Evolutionary conservation across 2,113 vertebrate species (phyloP), one percentile per base, ranked within the genome.

Genomic region (Rafetus swinhoei): DNA sequence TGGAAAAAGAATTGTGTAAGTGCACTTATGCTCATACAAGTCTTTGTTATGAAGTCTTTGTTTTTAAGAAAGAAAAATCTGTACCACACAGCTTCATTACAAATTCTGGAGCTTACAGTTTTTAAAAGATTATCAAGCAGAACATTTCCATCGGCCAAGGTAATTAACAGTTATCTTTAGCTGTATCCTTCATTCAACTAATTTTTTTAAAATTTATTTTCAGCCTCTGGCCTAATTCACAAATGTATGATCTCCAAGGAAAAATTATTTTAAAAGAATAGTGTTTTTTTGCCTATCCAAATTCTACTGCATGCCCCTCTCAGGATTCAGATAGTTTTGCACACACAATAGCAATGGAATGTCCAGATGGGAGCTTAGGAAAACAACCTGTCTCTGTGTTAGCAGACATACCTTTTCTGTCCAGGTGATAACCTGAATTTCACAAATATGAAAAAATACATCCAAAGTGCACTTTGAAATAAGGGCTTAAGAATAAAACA

Each of bases 61-160:
- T 97, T 97, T 96, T 97, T 95, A 96, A 97, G 96, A 97, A 97
- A 97, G 95, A 96, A 95, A 97, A 97, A 96, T 92, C 88, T 81
- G n/a, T 91, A 93, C 83, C 94, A 95, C 91, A 85, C 91, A 93
- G 94, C 93, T 96, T 96, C 94, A 90, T 92, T 95, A 92, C 92
- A 95, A 93, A 96, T 97, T 95, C 91, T 90, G 86, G 93, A 92
- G 16, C 54, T 93, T 89, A 82, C 29, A 19, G 22, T 90, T 97
- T 96, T 95, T 72, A 94, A 92, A 93, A 87, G 93, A 94, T 87
- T 92, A 95, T 90, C 54, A 93, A 93, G 87, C 83, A 81, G 65
- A 45, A 94, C 24, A 84, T 89, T 97, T 96, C 88, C 90, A 22
- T 76, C 72, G 88, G 65, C 76, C 79, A 60, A 6, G 55, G 92